Conservation (phyloP, 2,888 invertebrate species). For the Machimus rusticus region DNA sequence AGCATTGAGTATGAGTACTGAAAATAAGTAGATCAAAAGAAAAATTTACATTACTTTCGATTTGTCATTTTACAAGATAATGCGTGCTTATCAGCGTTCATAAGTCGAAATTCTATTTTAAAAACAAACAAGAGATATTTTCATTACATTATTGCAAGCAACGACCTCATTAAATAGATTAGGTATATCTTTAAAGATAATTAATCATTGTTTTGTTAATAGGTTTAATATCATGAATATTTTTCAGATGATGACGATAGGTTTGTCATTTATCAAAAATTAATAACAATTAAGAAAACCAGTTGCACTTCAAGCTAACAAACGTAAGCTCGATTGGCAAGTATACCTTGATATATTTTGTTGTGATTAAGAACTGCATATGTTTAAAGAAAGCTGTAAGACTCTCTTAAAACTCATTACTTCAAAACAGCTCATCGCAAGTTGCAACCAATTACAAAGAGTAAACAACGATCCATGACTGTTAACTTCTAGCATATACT, state of each 20-base stretch:
- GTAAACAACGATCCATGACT: not conserved
- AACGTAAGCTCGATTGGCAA: not conserved
- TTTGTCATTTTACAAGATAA: too few relatives aligned
- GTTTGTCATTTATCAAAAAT: not conserved
- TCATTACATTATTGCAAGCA: too few relatives aligned
- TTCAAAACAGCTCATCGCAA: not conserved
- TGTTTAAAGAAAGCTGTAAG: not conserved
- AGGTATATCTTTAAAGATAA: too few relatives aligned
- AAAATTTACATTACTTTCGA: too few relatives aligned
- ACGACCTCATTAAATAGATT: too few relatives aligned
- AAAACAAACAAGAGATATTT: too few relatives aligned
- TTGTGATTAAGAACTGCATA: not conserved
- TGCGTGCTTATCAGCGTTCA: too few relatives aligned
- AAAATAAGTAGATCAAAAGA: too few relatives aligned
- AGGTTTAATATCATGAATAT: not conserved
- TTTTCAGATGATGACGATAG: not conserved
- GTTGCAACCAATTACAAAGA: not conserved
- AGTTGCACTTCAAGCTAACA: not conserved
- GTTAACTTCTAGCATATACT: not conserved
- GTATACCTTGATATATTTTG: not conserved
- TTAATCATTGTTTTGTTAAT: too few relatives aligned
- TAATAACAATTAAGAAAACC: not conserved
- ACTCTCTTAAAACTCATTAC: not conserved
- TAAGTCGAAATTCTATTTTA: too few relatives aligned
- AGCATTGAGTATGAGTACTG: too few relatives aligned